Evolutionary conservation across 1,140 invertebrate genomes (phyloP), one percentile per base, ranked within the genome.

Genomic region (Drosophila tsacasi): DNA sequence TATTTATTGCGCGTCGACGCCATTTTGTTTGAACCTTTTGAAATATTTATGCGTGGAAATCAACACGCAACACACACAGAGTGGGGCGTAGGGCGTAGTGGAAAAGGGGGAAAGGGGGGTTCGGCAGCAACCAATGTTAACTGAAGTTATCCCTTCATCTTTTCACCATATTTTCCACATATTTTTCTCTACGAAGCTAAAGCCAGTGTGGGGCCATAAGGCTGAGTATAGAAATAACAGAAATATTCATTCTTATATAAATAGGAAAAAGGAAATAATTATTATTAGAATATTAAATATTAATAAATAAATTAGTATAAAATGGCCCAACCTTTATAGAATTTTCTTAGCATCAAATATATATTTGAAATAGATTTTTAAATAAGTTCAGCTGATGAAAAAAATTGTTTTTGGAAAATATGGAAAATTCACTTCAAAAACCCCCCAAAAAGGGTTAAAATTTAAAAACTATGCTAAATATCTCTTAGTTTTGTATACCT

Each of bases 31-130:
- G 79, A 90, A 90, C 85, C 82, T 82, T 82, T 82, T 90, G 85
- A 81, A 90, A 90, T 91, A 90, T 90, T 90, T 90, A 90, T 90
- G 85, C 85, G 85, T 90, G 85, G 85, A 90, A 90, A 82, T 85
- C 86, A 90, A 90, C 85, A 90, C 85, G 85, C 81, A 84, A 76
- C 80, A 83, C 76, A 46, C 44, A 73, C 44, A 72, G n/a, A 52
- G 37, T 27, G 23, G 63, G 37, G 17, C 10, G 21, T 17, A 65
- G 63, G 21, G 9, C 6, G 17, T 9, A 68, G 60, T 30, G 55
- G 32, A 13, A 9, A 21, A 5, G 27, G 7, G 21, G 52, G 50
- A 13, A 13, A 17, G 8, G 2, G 55, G 52, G 39, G 52, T 46
- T 67, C 44, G 59, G 42, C 19, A 69, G 52, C 50, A 75, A 30